These are phyloP conservation scores for Pagrus major DNA, from an alignment of 2,113 vertebrate species.

Conservation along the genomic window DNA sequence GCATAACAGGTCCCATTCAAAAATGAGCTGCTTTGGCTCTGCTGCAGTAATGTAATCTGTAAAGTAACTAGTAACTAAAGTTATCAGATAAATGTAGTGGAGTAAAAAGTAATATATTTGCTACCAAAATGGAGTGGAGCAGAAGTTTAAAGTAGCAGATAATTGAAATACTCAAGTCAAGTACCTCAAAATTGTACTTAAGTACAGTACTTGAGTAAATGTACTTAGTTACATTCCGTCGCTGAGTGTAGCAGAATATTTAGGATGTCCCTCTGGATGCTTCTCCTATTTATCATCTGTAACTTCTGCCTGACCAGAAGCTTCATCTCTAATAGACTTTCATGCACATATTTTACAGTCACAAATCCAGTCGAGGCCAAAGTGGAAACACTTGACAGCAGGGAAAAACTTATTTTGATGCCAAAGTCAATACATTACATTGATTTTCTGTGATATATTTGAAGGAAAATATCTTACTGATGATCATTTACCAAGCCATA, in stretches of 20 bases:
- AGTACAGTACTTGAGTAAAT: no score
- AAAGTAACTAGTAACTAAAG: no score
- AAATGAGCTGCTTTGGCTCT: no score
- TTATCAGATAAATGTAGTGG: no score
- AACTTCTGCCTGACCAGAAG: neutral
- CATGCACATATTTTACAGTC: slow-evolving; percentile 21
- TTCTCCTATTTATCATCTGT: neutral
- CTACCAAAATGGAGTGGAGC: no score
- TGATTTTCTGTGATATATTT: slow-evolving; percentile 12
- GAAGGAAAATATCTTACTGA: neutral
- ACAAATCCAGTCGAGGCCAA: slow-evolving; percentile 1
- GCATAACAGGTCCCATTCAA: no score
- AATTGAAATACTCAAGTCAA: no score
- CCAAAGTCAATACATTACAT: slow-evolving; percentile 24
- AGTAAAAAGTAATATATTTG: no score
- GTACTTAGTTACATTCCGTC: no score
- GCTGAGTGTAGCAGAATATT: neutral
- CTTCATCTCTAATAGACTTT: neutral
- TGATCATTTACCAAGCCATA: slow-evolving; percentile 5
- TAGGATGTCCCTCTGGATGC: neutral
- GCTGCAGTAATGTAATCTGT: no score
- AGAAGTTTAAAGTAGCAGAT: no score
- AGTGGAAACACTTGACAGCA: neutral
- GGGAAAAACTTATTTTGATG: neutral
- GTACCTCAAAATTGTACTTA: no score